Percentiles rank a stretch among this genome's conserved stretches.
Conservation (phyloP, 2,888 invertebrate genomes). For the Acronicta psi region DNA sequence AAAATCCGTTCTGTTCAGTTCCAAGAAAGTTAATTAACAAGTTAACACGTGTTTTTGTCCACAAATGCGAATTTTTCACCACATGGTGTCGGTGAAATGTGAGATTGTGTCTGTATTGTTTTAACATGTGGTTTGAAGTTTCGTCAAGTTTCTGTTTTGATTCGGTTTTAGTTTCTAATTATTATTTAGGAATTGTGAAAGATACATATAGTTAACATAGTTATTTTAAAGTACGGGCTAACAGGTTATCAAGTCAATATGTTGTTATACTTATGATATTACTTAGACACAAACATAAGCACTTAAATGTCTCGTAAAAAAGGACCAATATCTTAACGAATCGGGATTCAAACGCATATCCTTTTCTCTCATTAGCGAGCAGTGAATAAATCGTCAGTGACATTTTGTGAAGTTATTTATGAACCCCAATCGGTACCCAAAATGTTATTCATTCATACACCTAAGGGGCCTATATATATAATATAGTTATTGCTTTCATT, state of each 20-base stretch:
- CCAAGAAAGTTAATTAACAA: slow-evolving; percentile 84
- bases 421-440: slow-evolving; percentile 16
- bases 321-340: slow-evolving; percentile 16
- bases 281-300: neutral
- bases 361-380: slow-evolving; percentile 58
- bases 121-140: slow-evolving; percentile 41
- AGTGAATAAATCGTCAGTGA: slow-evolving; percentile 58
- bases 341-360: slow-evolving; percentile 36
- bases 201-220: neutral
- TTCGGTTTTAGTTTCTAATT: neutral
- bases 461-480: slow-evolving; percentile 20
- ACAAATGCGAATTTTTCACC: slow-evolving; percentile 56
- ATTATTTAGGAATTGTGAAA: neutral
- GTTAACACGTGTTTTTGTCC: slow-evolving; percentile 83
- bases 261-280: no score
- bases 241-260: no score
- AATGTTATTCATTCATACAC: slow-evolving; percentile 48
- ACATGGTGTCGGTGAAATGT: slow-evolving; percentile 48
- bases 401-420: slow-evolving; percentile 59
- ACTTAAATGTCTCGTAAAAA: slow-evolving; percentile 34
- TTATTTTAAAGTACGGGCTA: no score
- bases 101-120: slow-evolving; percentile 36
- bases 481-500: slow-evolving; percentile 31
- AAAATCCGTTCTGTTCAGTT: slow-evolving; percentile 59
- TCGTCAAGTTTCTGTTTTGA: neutral